Base-by-base conservation (phyloP, 2,113 vertebrate species). In the Centropristis striata region DNA sequence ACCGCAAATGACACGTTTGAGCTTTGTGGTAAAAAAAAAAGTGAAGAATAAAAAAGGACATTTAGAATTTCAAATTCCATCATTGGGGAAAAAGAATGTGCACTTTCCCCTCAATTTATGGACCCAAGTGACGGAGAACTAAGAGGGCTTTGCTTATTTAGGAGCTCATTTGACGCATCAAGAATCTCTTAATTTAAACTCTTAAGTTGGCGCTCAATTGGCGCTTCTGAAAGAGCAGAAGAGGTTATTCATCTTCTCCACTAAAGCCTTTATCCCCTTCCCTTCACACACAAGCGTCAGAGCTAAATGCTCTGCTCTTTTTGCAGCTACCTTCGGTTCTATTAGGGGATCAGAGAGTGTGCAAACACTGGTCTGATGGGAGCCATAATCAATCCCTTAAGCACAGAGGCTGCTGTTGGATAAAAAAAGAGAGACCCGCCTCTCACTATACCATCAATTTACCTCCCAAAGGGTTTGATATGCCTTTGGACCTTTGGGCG, bases 371-470 rank as follows among this genome's bases (percentile, higher is more conserved):
- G 80, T 69, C 81, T 86, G 81, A 84, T 63, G 81, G 85, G 80
- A 81, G 65, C 72, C 66, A 72, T 83, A 81, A 88, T 90, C 85
- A 89, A 78, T 87, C 74, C 80, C 68, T 82, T 77, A 61, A 83
- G 51, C 65, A 78, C 65, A 69, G 54, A 75, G 64, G 64, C 58
- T 79, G 78, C 53, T 50, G 67, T 27, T 42, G 42, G 53, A 60
- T 72, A 2, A 69, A 46, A 63, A 53, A 75, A 27, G 72, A 41
- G 51, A 68, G 59, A 46, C 46, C 37, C 4, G 1, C 42, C 60
- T 37, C 15, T 25, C 36, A 42, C 53, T 70, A 69, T 46, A 59
- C 61, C 46, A 58, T 71, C 68, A 37, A 72, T 83, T 76, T 83
- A 78, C 74, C 64, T 72, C 67, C 12, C 46, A 71, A 32, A 42